Evolutionary conservation across 2,113 vertebrate genomes (phyloP).

Genomic region (Dipodomys spectabilis): DNA sequence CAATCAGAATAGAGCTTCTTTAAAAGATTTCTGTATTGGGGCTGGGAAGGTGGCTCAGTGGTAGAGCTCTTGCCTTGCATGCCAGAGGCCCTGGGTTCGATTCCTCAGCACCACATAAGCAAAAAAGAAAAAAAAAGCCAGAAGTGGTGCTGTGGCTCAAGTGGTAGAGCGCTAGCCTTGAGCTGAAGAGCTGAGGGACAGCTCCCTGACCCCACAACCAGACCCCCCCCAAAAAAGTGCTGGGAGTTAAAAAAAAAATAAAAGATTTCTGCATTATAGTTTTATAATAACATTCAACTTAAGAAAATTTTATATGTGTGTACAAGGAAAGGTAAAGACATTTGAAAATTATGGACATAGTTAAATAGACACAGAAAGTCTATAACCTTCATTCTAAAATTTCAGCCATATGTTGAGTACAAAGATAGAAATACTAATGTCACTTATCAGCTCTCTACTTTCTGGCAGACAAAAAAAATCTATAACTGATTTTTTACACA

Average conservation of each 20-base stretch:
- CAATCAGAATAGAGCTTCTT: background rate
- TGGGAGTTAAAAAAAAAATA: too few relatives aligned
- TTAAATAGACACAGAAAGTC: background rate
- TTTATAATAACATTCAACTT: background rate
- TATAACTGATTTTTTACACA: background rate
- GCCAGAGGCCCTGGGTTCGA: too few relatives aligned
- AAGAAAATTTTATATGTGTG: background rate
- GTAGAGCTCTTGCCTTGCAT: too few relatives aligned
- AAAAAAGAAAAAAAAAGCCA: too few relatives aligned
- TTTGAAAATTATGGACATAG: constrained; percentile 36
- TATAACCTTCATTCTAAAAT: background rate
- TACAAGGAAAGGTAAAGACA: background rate
- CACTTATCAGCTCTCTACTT: background rate
- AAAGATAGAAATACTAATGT: constrained; percentile 19
- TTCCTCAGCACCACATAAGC: too few relatives aligned
- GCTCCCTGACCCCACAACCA: too few relatives aligned
- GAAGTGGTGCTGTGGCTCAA: too few relatives aligned
- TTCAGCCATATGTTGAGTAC: background rate
- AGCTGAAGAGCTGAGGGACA: too few relatives aligned
- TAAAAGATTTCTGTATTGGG: too few relatives aligned
- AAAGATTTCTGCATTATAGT: background rate
- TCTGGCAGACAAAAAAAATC: background rate
- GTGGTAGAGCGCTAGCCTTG: too few relatives aligned
- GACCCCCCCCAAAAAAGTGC: too few relatives aligned
- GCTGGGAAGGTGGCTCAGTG: too few relatives aligned